Percentiles rank a stretch among this genome's conserved stretches.
Evolutionary conservation across 2,113 vertebrate species (phyloP).

Genomic region (Progne subis): DNA sequence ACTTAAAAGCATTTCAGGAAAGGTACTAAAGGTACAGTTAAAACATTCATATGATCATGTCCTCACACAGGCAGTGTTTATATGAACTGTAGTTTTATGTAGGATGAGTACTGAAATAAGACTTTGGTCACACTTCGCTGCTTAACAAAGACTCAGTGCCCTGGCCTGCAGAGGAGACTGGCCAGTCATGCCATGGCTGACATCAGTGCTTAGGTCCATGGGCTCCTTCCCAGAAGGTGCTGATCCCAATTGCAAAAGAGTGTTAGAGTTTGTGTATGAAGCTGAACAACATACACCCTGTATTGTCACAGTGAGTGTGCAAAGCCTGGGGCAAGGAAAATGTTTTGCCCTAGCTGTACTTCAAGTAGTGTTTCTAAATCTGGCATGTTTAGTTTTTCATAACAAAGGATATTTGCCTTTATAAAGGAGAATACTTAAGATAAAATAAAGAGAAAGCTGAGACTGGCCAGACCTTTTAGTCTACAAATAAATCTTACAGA

Average conservation of each 20-base stretch:
- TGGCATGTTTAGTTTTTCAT: neutral
- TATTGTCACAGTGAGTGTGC: neutral
- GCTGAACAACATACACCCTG: neutral
- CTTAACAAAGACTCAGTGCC: too few relatives aligned
- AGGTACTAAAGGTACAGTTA: neutral
- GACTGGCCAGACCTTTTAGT: neutral
- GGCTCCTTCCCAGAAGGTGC: neutral
- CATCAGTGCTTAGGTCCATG: neutral
- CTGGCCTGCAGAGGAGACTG: neutral
- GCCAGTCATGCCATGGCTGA: neutral
- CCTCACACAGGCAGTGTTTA: neutral
- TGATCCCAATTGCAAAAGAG: neutral
- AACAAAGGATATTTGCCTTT: neutral
- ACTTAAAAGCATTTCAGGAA: neutral
- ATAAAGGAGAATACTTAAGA: neutral
- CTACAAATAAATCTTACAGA: neutral
- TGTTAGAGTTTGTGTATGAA: accelerated
- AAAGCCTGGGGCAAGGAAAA: neutral
- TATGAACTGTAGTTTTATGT: accelerated
- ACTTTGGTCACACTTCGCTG: neutral
- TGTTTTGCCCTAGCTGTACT: neutral
- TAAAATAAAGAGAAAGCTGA: neutral
- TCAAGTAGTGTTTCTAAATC: neutral
- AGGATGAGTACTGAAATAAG: neutral
- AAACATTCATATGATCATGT: neutral